Evolutionary conservation across 2,113 vertebrate species (phyloP), one percentile per base, ranked within the genome.

Genomic region (Camelus bactrianus): DNA sequence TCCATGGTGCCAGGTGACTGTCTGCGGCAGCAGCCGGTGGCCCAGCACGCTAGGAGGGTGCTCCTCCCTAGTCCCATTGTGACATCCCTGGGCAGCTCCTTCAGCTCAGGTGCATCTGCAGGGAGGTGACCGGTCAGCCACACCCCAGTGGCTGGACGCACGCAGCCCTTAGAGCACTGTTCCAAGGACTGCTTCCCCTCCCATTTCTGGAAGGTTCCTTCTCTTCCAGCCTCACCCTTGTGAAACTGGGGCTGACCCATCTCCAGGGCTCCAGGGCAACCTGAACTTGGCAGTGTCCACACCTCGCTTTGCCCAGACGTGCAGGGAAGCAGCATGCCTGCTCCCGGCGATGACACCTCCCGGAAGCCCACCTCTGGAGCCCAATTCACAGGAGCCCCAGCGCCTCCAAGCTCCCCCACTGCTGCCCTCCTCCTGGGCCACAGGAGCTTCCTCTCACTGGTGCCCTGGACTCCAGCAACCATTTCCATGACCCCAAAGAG

Each of bases 31-130:
- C 97, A 98, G 62, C 99, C 99, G 0, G 97, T 94, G 1, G 95
- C 99, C 0, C 0, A 90, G 93, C 99, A 99, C 0, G 97, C 97
- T 65, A 99, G 98, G 81, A 98, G 98, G 91, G 99, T 96, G 0
- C 98, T 99, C 54, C 98, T 98, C 42, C 99, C 99, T 0, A 96
- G 97, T 14, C 97, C 98, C 0, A 98, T 99, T 0, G 97, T 98
- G 91, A 98, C 0, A 0, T 99, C 99, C 2, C 30, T 96, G 0
- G 99, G 99, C 42, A 92, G 98, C 96, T 99, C 98, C 0, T 91
- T 97, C 97, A 99, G 99, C 93, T 96, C 98, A 35, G 99, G 99
- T 0, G 98, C 98, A 96, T 97, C 99, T 99, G 98, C 32, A 67
- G 95, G 75, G n/a, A 80, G 84, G 80, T 9, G 52, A 62, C 15